Percentiles rank a stretch among this genome's conserved stretches.
Evolutionary conservation across 2,113 vertebrate genomes (phyloP).

Genomic region (Scatophagus argus): DNA sequence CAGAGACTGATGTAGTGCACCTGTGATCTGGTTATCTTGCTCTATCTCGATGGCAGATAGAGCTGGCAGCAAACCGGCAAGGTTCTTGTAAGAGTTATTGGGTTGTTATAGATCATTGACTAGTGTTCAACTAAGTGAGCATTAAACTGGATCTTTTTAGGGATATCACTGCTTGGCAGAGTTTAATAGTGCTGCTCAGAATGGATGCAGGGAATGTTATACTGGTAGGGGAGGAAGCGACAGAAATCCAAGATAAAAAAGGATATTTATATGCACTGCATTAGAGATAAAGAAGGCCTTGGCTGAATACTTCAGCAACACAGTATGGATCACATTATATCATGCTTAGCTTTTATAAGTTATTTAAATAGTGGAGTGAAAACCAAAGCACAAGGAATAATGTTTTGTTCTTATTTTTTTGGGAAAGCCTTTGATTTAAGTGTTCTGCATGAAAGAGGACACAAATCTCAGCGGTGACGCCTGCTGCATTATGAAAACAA

Average conservation of each 20-base stretch:
- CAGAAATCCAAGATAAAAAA: slow-evolving; percentile 9
- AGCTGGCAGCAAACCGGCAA: slow-evolving; percentile 28
- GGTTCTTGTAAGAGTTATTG: slow-evolving; percentile 40
- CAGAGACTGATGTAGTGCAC: slow-evolving; percentile 68
- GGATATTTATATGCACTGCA: not conserved
- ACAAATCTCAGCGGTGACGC: not conserved
- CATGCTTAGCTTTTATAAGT: not conserved
- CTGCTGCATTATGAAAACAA: slow-evolving; percentile 31
- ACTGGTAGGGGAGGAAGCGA: not conserved
- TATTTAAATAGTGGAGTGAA: not conserved
- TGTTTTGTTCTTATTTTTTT: not conserved
- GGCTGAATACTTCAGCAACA: not conserved
- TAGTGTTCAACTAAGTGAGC: slow-evolving; percentile 30
- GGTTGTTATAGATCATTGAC: slow-evolving; percentile 39
- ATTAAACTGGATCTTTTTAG: slow-evolving; percentile 31
- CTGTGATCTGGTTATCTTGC: slow-evolving; percentile 74
- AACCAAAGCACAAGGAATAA: not conserved
- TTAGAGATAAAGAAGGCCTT: not conserved
- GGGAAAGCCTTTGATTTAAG: not conserved
- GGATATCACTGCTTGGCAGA: slow-evolving; percentile 17
- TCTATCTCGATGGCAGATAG: slow-evolving; percentile 49
- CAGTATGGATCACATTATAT: not conserved
- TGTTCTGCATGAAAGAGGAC: not conserved
- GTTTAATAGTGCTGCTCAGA: slow-evolving; percentile 41
- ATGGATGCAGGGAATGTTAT: not conserved